Conservation (phyloP, 2,113 vertebrate genomes). For the Cavia porcellus region DNA sequence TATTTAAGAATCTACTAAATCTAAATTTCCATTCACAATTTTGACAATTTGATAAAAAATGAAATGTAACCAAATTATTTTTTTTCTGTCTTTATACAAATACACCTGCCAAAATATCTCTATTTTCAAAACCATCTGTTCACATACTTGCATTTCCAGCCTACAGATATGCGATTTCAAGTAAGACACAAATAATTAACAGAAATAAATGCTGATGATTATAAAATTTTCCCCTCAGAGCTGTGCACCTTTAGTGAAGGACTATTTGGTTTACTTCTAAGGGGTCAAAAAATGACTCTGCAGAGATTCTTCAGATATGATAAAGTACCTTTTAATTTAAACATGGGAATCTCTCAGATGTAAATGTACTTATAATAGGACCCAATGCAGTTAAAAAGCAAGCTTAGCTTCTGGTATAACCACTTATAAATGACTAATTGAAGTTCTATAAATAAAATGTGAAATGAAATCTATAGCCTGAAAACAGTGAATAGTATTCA, state of each 20-base stretch:
- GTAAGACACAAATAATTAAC: slow-evolving; percentile 12
- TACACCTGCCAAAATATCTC: neutral
- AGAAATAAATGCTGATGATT: slow-evolving; percentile 35
- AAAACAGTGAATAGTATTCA: slow-evolving; percentile 33
- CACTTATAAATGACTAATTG: neutral
- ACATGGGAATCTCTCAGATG: slow-evolving; percentile 31
- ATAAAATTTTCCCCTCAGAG: neutral
- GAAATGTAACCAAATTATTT: neutral
- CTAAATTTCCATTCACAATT: slow-evolving; percentile 49
- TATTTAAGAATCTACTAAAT: slow-evolving; percentile 58
- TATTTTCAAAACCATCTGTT: slow-evolving; percentile 44
- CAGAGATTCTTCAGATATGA: slow-evolving; percentile 49
- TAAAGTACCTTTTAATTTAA: slow-evolving; percentile 54
- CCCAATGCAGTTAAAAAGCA: slow-evolving; percentile 36
- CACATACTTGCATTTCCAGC: neutral
- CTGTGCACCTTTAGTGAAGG: neutral
- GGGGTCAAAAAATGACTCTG: slow-evolving; percentile 38
- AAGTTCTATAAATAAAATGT: slow-evolving; percentile 44
- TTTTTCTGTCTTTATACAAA: neutral
- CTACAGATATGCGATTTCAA: neutral
- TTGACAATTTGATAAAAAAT: slow-evolving; percentile 39
- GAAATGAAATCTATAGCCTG: slow-evolving; percentile 20
- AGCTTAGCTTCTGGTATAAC: neutral
- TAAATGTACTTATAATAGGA: slow-evolving; percentile 18
- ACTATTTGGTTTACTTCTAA: slow-evolving; percentile 37